These are phyloP conservation scores for Phymatocera aterrima DNA, from an alignment of 2,888 invertebrate species.

Conservation along the genomic window DNA sequence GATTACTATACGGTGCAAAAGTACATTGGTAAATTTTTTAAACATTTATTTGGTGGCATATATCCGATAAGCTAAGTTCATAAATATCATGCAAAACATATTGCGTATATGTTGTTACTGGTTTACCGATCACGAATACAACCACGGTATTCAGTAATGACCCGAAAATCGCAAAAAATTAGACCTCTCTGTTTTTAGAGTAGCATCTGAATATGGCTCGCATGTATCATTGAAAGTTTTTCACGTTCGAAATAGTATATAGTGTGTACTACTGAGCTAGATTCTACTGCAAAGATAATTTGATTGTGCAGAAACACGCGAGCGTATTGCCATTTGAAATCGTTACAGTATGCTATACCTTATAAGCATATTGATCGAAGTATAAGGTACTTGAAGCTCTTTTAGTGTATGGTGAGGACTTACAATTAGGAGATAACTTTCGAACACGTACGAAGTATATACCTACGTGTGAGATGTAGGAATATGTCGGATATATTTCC, in stretches of 20 bases:
- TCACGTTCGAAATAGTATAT: neutral
- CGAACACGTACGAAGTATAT: neutral
- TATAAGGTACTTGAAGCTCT: neutral
- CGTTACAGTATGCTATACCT: neutral
- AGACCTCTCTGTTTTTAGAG: neutral
- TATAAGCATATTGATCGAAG: neutral
- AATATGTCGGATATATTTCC: neutral
- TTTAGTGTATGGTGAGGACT: neutral
- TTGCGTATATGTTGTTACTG: too few species aligned
- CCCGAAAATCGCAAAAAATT: neutral
- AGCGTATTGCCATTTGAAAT: neutral
- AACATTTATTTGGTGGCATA: neutral
- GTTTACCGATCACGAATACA: neutral
- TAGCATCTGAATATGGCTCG: neutral
- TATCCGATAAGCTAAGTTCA: too few species aligned
- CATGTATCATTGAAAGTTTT: neutral
- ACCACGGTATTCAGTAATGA: neutral
- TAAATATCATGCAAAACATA: too few species aligned
- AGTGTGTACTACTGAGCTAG: neutral
- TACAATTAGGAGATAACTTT: neutral
- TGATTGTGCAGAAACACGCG: neutral
- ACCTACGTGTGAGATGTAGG: neutral
- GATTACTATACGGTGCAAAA: constrained; percentile 90
- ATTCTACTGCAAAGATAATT: neutral
- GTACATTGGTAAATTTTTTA: constrained; percentile 84